A percentile compares a stretch with the other conserved stretches of the same genome.
Evolutionary conservation across 2,888 invertebrate genomes (phyloP).

Genomic region (Nomada hirtipes): DNA sequence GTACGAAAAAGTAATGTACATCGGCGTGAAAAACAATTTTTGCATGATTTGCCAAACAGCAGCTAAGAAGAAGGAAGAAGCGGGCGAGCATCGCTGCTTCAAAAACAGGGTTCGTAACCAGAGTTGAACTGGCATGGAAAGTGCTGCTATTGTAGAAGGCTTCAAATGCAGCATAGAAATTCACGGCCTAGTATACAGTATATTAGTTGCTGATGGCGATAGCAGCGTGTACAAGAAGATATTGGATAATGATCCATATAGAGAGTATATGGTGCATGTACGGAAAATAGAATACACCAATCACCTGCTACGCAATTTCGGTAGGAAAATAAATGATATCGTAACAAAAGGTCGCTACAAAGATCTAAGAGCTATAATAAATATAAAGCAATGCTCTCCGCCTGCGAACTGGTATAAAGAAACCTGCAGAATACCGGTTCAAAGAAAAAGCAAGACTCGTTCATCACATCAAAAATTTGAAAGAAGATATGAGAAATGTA

Average conservation of each 20-base stretch:
- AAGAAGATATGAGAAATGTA: conserved; percentile 13
- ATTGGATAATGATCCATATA: not conserved
- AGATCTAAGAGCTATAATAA: not conserved
- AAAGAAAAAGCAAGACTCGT: not conserved
- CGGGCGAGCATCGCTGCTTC: conserved; percentile 34
- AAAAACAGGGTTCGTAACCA: conserved; percentile 70
- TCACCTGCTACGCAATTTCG: no score
- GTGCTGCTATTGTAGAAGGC: conserved; percentile 61
- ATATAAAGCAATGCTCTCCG: not conserved
- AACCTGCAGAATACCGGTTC: no score
- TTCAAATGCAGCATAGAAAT: conserved; percentile 39
- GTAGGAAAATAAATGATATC: conserved; percentile 19
- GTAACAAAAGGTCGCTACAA: not conserved
- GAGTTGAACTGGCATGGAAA: conserved; percentile 29
- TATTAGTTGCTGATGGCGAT: not conserved
- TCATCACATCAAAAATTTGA: conserved; percentile 1
- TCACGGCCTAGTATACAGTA: not conserved
- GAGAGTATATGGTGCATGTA: not conserved
- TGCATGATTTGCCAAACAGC: not conserved
- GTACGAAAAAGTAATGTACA: not conserved
- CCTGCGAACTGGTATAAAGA: not conserved
- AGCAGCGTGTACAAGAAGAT: not conserved
- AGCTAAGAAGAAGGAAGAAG: not conserved
- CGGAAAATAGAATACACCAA: no score
- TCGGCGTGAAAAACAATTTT: not conserved